Conservation (phyloP, 2,113 vertebrate species). For the Coptodon rendalli region DNA sequence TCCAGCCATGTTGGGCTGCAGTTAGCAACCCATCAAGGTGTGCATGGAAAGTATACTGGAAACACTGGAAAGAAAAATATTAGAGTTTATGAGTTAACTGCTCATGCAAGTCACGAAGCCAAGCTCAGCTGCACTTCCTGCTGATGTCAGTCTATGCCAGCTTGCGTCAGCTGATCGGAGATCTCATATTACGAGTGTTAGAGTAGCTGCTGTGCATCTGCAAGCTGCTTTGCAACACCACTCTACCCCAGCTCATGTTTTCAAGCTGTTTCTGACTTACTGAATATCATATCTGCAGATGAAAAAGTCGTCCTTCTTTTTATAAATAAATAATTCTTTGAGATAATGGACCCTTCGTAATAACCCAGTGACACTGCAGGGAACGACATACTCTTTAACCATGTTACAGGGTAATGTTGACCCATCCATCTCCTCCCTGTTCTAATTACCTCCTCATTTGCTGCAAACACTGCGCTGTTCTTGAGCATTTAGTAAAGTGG, state of each 20-base stretch:
- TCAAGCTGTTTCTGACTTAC: neutral
- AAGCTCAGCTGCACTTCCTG: neutral
- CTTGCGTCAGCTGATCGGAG: neutral
- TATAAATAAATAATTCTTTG: neutral
- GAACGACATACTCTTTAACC: neutral
- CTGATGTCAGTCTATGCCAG: rapidly evolving
- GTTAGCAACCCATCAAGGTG: neutral
- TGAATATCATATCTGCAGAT: neutral
- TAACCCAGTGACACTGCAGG: neutral
- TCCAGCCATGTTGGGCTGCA: neutral
- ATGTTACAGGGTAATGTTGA: neutral
- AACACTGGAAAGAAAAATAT: neutral
- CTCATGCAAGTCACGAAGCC: neutral
- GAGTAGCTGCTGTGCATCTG: neutral
- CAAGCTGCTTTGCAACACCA: neutral
- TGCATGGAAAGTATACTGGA: neutral
- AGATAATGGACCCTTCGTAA: neutral
- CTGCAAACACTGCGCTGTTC: neutral
- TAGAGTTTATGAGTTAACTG: neutral
- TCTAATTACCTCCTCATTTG: neutral
- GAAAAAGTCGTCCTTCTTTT: neutral
- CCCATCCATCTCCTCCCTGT: neutral
- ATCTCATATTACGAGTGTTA: neutral
- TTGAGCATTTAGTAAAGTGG: neutral
- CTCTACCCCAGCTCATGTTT: neutral